Base-by-base conservation (phyloP, 2,113 vertebrate genomes). In the Scalopus aquaticus region DNA sequence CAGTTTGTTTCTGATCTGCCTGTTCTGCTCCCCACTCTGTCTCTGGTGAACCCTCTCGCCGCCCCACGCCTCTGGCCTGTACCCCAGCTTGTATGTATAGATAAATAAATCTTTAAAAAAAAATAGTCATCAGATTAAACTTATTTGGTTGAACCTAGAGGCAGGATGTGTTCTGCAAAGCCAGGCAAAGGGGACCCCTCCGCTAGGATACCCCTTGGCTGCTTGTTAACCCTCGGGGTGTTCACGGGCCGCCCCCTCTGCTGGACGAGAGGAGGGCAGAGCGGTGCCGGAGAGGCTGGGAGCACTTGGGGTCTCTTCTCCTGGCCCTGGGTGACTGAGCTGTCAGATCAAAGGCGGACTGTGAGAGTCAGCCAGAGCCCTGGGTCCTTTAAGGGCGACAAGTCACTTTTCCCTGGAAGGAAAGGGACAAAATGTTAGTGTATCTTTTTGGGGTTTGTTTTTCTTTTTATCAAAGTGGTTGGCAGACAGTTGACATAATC, bases 391-490 rank as follows among this genome's bases (percentile, higher is more conserved):
- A 9, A 70, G 81, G 54, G 32, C 73, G 65, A 9, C 24, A 9
- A 20, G 80, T 79, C 76, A 24, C 83, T 91, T 82, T 3, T 15
- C 49, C 2, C 0, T 2, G 7, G 42, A 39, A 67, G 62, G 51
- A 49, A 69, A 28, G 46, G 26, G n/a, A 32, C 6, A 39, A 30
- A 32, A 26, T 65, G 46, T 74, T 76, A 58, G 37, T 73, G 54
- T 58, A 35, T 80, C 72, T 87, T 62, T 72, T 30, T 49, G 19
- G 44, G 49, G 24, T 92, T 90, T 88, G 46, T 83, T 96, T 92
- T 86, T 26, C 37, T 76, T 70, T 91, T 77, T 62, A 93, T 84
- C 85, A 9, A 51, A 95, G 42, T 80, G 79, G 24, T 17, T 58
- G 39, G 88, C 9, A 30, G 20, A 10, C 26, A 35, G 39, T 60